Evolutionary conservation across 2,113 vertebrate genomes (phyloP), one percentile per base, ranked within the genome.

Genomic region (Ptilorrhoa leucosticta): DNA sequence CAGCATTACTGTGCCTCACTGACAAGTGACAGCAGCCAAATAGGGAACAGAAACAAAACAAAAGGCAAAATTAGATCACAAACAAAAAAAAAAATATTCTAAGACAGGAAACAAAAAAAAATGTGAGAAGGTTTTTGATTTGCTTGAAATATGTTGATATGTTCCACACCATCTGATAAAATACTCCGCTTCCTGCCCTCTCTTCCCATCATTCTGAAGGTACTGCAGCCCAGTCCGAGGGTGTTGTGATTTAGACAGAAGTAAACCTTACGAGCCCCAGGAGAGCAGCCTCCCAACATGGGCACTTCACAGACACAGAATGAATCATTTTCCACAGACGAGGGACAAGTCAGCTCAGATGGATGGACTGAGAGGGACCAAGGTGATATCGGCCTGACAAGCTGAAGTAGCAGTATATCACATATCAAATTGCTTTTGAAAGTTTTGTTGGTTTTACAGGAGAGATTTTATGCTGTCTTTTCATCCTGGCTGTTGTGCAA

Each of bases 251-350:
- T 90, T 51, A 54, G 23, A 35, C 42, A 70, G 39, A 42, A 23
- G 31, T 37, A 54, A 73, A 17, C 8, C 84, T 68, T 47, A 50
- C 3, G 13, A 85, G 27, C 63, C 71, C 30, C 45, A 35, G 2
- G 2, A 39, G 68, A 42, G 47, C 53, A 79, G 13, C 53, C 7
- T 91, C 35, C 56, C 3, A 19, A 10, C 0, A 0, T 0, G 0
- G 21, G 13, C 42, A 18, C 45, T 91, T 82, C 66, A 35, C 26
- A 79, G 79, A 17, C 24, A 30, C 2, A 0, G 70, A 71, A 83
- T 72, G 45, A 94, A 80, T 94, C 27, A 54, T 69, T 76, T 70
- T 27, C 39, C 27, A 8, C 0, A 44, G 35, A 65, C 4, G 7
- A 88, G 48, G 93, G 35, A 79, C n/a, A 58, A 84, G 17, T 54